A percentile compares a stretch with the other conserved stretches of the same genome.
phyloP scores from a whole-genome alignment of 2,888 invertebrate species.

The Rhingia rostrata region DNA sequence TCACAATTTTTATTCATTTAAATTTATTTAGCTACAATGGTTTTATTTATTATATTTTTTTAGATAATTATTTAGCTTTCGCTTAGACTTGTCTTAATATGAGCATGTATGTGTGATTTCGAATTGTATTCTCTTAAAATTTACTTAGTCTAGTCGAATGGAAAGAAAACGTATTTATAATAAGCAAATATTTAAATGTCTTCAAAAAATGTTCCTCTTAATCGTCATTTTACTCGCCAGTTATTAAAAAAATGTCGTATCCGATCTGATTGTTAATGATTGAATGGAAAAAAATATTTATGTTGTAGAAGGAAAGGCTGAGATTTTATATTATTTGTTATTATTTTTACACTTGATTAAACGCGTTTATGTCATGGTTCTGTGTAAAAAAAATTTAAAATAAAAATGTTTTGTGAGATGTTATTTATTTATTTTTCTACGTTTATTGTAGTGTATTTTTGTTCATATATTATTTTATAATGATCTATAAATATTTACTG shows the following conservation, averaged over 20 bases:
- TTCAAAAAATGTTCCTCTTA: slow-evolving; percentile 23
- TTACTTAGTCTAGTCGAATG: slow-evolving; percentile 60
- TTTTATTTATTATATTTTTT: slow-evolving; percentile 17
- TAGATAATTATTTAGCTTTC: slow-evolving; percentile 29
- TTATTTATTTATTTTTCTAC: slow-evolving; percentile 28
- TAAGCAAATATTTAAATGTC: slow-evolving; percentile 50
- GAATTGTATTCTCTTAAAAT: slow-evolving; percentile 64
- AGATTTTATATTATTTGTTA: slow-evolving; percentile 40
- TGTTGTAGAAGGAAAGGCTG: slow-evolving; percentile 42
- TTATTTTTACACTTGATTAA: slow-evolving; percentile 51
- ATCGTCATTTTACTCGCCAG: slow-evolving; percentile 25
- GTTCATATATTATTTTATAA: slow-evolving; percentile 33
- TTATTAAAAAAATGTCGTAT: slow-evolving; percentile 38
- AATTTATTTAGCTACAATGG: slow-evolving; percentile 63
- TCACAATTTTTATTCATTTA: slow-evolving; percentile 60
- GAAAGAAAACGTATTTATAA: slow-evolving; percentile 67
- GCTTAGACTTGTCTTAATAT: slow-evolving; percentile 31
- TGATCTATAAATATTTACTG: slow-evolving; percentile 62
- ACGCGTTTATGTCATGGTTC: slow-evolving; percentile 47
- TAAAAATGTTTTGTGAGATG: slow-evolving; percentile 4
- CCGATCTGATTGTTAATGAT: slow-evolving; percentile 41
- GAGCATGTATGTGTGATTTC: slow-evolving; percentile 56
- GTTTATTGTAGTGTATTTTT: slow-evolving; percentile 48
- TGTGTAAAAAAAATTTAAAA: slow-evolving; percentile 59
- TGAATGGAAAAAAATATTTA: slow-evolving; percentile 34